These are phyloP conservation scores for Poecilia gillii DNA, from an alignment of 2,797 vertebrate species.

Conservation along the genomic window DNA sequence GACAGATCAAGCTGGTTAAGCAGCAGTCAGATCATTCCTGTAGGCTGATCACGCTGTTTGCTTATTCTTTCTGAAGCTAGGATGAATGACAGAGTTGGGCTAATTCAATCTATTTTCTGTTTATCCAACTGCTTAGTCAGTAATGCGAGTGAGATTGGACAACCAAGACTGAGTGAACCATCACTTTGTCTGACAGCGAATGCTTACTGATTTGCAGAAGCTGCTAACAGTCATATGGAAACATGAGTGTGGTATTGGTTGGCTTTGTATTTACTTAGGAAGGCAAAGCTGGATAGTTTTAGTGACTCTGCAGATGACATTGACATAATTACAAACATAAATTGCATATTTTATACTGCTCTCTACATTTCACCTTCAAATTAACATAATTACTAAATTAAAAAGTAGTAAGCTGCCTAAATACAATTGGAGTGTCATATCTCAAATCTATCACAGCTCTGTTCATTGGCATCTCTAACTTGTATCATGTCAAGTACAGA, in stretches of 20 bases:
- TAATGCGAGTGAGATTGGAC: conserved; percentile 17
- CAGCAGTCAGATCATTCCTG: conserved; percentile 31
- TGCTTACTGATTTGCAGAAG: background rate
- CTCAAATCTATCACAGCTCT: background rate
- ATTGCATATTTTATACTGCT: background rate
- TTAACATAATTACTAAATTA: background rate
- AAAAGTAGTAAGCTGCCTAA: background rate
- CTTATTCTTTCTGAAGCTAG: conserved; percentile 39
- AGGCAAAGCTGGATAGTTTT: background rate
- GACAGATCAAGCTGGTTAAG: conserved; percentile 34
- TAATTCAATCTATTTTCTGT: conserved; percentile 43
- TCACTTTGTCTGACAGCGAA: conserved; percentile 20
- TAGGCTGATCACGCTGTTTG: conserved; percentile 32
- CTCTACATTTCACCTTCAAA: background rate
- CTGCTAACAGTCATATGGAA: background rate
- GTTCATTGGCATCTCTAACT: background rate
- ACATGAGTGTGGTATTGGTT: background rate
- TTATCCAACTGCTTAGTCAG: conserved; percentile 21
- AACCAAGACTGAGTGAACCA: background rate
- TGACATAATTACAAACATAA: background rate
- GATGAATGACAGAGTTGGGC: conserved; percentile 36
- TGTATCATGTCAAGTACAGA: background rate
- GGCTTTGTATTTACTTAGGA: background rate
- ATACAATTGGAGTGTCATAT: background rate
- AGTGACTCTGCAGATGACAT: background rate